These are phyloP conservation scores for Drosophila pseudotakahashii DNA, from an alignment of 2,888 invertebrate genomes.

Conservation along the genomic window DNA sequence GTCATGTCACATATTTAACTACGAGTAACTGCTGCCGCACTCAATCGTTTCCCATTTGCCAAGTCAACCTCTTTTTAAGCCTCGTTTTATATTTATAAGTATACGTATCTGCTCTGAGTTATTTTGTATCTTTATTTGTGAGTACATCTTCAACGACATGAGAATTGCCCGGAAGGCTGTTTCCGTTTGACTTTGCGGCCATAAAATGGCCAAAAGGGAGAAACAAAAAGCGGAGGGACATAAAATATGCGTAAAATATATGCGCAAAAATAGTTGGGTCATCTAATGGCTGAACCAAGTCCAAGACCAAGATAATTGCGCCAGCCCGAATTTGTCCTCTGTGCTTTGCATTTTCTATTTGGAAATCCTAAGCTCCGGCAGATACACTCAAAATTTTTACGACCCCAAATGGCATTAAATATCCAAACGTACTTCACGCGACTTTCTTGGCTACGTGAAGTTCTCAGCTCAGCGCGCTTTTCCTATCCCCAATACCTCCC, in stretches of 20 bases:
- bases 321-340: slow-evolving; percentile 57
- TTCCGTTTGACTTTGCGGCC: slow-evolving; percentile 41
- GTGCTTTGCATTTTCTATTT: slow-evolving; percentile 57
- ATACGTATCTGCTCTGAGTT: slow-evolving; percentile 9
- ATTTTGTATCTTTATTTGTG: slow-evolving; percentile 43
- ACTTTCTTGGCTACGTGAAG: slow-evolving; percentile 62
- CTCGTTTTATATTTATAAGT: slow-evolving; percentile 21
- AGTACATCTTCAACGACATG: slow-evolving; percentile 37
- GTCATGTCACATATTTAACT: slow-evolving; percentile 2
- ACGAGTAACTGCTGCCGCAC: slow-evolving; percentile 20
- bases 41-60: slow-evolving; percentile 15
- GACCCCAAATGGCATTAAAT: slow-evolving; percentile 71
- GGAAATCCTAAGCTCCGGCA: slow-evolving; percentile 31
- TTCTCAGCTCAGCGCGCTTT: slow-evolving; percentile 35
- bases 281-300: slow-evolving; percentile 77
- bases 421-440: slow-evolving; percentile 66
- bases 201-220: slow-evolving; percentile 42
- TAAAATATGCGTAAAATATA: slow-evolving; percentile 74
- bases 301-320: slow-evolving; percentile 78
- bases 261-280: slow-evolving; percentile 68
- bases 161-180: slow-evolving; percentile 26
- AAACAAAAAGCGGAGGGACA: slow-evolving; percentile 47
- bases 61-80: slow-evolving; percentile 27
- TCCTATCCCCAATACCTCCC: neutral
- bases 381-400: slow-evolving; percentile 73